Evolutionary conservation across 2,113 vertebrate genomes (phyloP).

Genomic region (Cranoglanis bouderius): DNA sequence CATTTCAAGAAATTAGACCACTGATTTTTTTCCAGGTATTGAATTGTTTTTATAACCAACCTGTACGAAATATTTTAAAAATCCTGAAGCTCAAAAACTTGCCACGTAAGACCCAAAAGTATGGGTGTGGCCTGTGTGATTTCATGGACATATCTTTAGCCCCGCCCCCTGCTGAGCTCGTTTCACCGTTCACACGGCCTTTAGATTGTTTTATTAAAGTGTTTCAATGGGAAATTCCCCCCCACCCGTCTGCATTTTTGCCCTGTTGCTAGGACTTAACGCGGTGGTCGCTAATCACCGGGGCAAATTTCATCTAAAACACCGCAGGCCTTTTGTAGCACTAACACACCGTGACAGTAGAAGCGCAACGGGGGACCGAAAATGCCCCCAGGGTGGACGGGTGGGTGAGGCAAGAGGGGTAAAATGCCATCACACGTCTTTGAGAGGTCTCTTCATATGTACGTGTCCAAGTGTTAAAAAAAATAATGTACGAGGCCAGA

Average conservation of each 20-base stretch:
- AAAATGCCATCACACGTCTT: neutral
- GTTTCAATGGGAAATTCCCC: conserved; percentile 94
- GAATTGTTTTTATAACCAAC: neutral
- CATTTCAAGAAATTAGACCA: neutral
- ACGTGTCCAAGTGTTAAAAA: neutral
- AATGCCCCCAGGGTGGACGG: conserved; percentile 81
- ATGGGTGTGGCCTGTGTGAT: conserved; percentile 83
- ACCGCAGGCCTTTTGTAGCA: conserved; percentile 87
- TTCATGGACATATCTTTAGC: conserved; percentile 89
- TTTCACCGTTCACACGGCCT: conserved; percentile 99
- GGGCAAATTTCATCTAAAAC: conserved; percentile 99
- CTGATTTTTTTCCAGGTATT: neutral
- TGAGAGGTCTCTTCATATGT: neutral
- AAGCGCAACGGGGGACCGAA: conserved; percentile 94
- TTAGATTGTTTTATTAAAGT: conserved; percentile 96
- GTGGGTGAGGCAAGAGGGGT: conserved; percentile 15
- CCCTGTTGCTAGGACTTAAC: conserved; percentile 99
- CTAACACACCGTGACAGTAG: conserved; percentile 93
- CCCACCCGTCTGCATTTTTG: conserved; percentile 94
- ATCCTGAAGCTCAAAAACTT: neutral
- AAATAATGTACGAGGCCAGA: neutral
- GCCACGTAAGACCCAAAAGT: conserved; percentile 59
- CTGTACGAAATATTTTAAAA: neutral
- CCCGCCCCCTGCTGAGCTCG: conserved; percentile 84
- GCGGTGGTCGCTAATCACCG: conserved; percentile 96